These are phyloP conservation scores for Cryptops parisi DNA, from an alignment of 2,888 invertebrate genomes.

Conservation along the genomic window DNA sequence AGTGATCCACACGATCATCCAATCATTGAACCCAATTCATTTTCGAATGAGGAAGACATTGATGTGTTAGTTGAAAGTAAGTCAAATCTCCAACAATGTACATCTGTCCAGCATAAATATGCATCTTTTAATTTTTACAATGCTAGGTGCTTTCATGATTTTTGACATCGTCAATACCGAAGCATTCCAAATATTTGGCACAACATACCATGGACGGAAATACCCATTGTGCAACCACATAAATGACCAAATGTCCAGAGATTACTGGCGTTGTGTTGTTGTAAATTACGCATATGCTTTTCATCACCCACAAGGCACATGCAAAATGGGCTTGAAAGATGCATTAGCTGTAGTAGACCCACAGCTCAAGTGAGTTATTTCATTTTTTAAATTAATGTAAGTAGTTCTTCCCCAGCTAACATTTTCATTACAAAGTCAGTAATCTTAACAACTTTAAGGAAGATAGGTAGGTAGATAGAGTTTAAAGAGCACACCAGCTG, in stretches of 20 bases:
- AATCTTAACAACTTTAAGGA: too few species aligned
- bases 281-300: conserved; percentile 9
- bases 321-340: conserved; percentile 16
- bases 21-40: conserved; percentile 80
- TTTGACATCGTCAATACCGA: conserved; percentile 2
- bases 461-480: too few species aligned
- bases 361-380: conserved; percentile 1
- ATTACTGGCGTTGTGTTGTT: conserved; percentile 17
- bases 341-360: conserved; percentile 7
- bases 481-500: too few species aligned
- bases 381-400: too few species aligned
- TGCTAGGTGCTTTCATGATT: conserved; percentile 7
- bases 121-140: not conserved
- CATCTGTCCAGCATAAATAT: not conserved
- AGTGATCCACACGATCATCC: conserved; percentile 77
- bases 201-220: conserved; percentile 7
- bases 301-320: conserved; percentile 11
- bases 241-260: conserved; percentile 9
- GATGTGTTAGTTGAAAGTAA: conserved; percentile 57
- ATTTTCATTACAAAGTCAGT: too few species aligned
- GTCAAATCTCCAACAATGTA: not conserved
- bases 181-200: conserved; percentile 10
- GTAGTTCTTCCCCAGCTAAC: too few species aligned
- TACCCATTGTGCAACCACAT: not conserved
- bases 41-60: conserved; percentile 61